phyloP scores from a whole-genome alignment of 2,888 invertebrate genomes.

The Drosophila colorata region DNA sequence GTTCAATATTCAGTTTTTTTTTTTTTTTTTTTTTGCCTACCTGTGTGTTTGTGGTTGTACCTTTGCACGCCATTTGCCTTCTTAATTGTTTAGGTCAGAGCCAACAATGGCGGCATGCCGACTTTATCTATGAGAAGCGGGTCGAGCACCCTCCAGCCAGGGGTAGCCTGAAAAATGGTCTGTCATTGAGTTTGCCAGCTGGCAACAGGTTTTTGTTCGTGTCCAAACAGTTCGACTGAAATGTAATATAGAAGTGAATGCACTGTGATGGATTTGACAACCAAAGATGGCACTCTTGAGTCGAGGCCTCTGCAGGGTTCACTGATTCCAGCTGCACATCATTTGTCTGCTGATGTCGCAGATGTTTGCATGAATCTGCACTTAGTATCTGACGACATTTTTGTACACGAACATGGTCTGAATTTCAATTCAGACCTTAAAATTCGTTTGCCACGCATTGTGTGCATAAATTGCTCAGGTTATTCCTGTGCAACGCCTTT shows the following conservation, averaged over 20 bases:
- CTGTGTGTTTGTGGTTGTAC: conserved; percentile 9
- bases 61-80: conserved; percentile 43
- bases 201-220: conserved; percentile 40
- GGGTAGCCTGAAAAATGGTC: conserved; percentile 19
- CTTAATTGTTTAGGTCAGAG: conserved; percentile 55
- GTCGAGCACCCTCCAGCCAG: conserved; percentile 13
- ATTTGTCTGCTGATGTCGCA: conserved; percentile 68
- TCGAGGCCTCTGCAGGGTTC: conserved; percentile 35
- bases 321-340: conserved; percentile 53
- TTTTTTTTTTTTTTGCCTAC: conserved; percentile 1
- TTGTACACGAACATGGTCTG: conserved; percentile 20
- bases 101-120: conserved; percentile 22
- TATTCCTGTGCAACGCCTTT: conserved; percentile 13
- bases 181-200: conserved; percentile 33
- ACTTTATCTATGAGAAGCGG: conserved; percentile 3
- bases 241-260: conserved; percentile 28
- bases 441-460: conserved; percentile 11
- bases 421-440: conserved; percentile 34
- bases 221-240: conserved; percentile 4
- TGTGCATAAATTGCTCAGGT: conserved; percentile 10
- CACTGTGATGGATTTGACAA: conserved; percentile 18
- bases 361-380: conserved; percentile 42
- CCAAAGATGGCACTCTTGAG: conserved; percentile 11
- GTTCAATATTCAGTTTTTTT: conserved; percentile 5
- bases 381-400: conserved; percentile 9